These are phyloP conservation scores for Ceratoteleas bidentatus DNA, from an alignment of 1,140 invertebrate species.

Conservation along the genomic window DNA sequence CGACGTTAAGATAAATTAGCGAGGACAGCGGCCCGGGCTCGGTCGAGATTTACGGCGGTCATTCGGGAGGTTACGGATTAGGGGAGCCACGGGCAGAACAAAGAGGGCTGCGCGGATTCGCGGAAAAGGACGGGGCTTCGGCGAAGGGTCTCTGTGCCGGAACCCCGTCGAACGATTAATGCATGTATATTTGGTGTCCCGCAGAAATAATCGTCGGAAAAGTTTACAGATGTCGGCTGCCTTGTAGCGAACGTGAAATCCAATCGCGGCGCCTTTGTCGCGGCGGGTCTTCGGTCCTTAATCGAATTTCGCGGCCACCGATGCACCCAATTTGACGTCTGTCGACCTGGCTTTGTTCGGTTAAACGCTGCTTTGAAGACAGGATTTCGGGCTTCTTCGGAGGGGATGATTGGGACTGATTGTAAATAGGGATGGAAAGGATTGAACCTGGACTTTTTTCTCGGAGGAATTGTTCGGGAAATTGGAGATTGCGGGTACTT, in stretches of 20 bases:
- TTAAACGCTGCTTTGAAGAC: slow-evolving; percentile 5
- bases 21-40: slow-evolving; percentile 42
- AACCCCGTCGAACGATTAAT: slow-evolving; percentile 21
- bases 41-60: slow-evolving; percentile 51
- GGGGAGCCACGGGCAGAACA: slow-evolving; percentile 29
- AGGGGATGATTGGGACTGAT: neutral
- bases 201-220: slow-evolving; percentile 12
- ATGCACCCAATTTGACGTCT: slow-evolving; percentile 8
- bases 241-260: neutral
- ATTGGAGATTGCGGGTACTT: no score
- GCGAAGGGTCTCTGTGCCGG: neutral
- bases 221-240: slow-evolving; percentile 5
- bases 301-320: slow-evolving; percentile 24
- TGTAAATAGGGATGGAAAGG: neutral
- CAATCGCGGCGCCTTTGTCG: slow-evolving; percentile 9
- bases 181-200: neutral
- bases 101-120: slow-evolving; percentile 35
- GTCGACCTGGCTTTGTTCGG: slow-evolving; percentile 2
- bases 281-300: neutral
- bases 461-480: no score
- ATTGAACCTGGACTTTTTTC: neutral
- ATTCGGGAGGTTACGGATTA: slow-evolving; percentile 44
- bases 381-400: neutral
- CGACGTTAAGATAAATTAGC: slow-evolving; percentile 57
- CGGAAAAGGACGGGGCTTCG: slow-evolving; percentile 27